phyloP scores from a whole-genome alignment of 2,888 invertebrate species.

The Subacronicta megacephala region DNA sequence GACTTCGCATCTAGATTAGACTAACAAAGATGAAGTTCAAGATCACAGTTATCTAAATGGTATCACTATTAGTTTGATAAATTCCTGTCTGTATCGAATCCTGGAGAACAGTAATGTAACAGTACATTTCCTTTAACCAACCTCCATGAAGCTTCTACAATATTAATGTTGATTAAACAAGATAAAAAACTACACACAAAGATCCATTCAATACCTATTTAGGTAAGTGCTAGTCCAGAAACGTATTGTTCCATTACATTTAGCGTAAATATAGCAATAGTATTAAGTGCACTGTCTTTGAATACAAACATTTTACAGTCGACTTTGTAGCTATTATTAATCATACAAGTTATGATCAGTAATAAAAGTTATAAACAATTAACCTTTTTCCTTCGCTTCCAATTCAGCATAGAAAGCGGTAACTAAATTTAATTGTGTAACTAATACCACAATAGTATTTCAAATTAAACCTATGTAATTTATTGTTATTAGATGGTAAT shows the following conservation, averaged over 20 bases:
- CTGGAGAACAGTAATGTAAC: too few relatives aligned
- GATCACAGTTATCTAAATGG: slow-evolving; percentile 7
- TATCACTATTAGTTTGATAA: slow-evolving; percentile 11
- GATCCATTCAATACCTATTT: slow-evolving; percentile 31
- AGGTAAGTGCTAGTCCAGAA: slow-evolving; percentile 26
- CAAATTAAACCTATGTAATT: slow-evolving; percentile 7
- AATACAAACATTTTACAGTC: slow-evolving; percentile 10
- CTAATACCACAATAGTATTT: slow-evolving; percentile 3
- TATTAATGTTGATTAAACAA: slow-evolving; percentile 21
- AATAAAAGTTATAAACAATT: slow-evolving; percentile 6
- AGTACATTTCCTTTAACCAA: background rate
- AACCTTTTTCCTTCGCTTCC: slow-evolving; percentile 19
- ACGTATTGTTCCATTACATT: slow-evolving; percentile 17
- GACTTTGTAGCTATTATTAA: slow-evolving; percentile 2
- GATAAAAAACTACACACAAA: slow-evolving; percentile 32
- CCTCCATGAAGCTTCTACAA: background rate
- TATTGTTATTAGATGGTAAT: slow-evolving; percentile 1
- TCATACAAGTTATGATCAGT: slow-evolving; percentile 13
- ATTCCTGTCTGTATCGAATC: background rate
- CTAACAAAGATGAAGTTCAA: slow-evolving; percentile 16
- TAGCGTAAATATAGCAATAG: slow-evolving; percentile 34
- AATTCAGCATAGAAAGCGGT: slow-evolving; percentile 21
- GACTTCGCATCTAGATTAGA: slow-evolving; percentile 18
- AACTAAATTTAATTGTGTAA: slow-evolving; percentile 19
- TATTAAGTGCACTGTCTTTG: slow-evolving; percentile 31